Base-by-base conservation (phyloP, 2,888 invertebrate species). In the Lamellibrachia columna region DNA sequence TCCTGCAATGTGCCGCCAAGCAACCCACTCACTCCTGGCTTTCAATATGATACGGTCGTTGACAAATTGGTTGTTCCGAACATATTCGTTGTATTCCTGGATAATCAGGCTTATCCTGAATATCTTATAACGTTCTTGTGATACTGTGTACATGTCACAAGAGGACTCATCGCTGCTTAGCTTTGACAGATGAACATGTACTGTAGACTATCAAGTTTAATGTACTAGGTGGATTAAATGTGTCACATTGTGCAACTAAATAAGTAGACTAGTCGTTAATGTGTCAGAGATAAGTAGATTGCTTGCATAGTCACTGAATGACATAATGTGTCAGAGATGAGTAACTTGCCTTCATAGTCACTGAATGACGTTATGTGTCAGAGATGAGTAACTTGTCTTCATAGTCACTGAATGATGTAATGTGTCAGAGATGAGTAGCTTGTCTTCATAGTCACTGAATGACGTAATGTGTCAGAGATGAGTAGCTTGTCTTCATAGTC, bases 81-180 rank as follows among this genome's bases (percentile, higher is more conserved):
- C 1, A 95, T 95, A 93, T 95, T 94, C 93, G 94, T 95, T n/a
- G 95, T 95, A 52, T 96, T 95, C 93, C 94, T 95, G 93, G 96
- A 96, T 92, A 94, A 75, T n/a, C 75, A 75, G 22, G 75, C 75
- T 75, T 75, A 75, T 75, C 75, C 75, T 22, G 75, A 75, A n/a
- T 75, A 75, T 75, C 75, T 75, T 75, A 75, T 75, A 22, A 75
- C 75, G 6, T 75, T 75, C 75, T 3, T 3, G 4, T 75, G 75
- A 75, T 2, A 15, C 75, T 75, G 75, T 40, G 40, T 40, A 40
- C 40, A 1, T 3, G 55, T 3, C 55, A 55, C 7, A 55, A 3
- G 55, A 55, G 55, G 75, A 3, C 1, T 58, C 3, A 15, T 8
- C 8, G 22, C 6, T 15, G 75, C 3, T 75, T 75, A 75, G 2